Evolutionary conservation across 1,140 invertebrate species (phyloP).

Genomic region (Drosophila busckii): DNA sequence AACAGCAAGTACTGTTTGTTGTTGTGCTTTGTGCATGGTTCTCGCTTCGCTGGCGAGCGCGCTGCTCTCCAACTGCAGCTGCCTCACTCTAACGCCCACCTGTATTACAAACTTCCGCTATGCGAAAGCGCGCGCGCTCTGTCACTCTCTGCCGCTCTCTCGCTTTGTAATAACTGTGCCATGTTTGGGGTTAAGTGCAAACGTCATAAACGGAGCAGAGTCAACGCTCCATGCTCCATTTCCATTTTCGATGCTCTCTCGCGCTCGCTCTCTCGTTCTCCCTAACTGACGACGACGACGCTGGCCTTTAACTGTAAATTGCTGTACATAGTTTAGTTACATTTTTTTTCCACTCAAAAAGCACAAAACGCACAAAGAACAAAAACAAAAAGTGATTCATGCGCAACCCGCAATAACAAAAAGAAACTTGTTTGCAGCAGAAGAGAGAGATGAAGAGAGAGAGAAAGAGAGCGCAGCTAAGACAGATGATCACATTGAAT

Average conservation of each 20-base stretch:
- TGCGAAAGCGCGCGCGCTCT: conserved; percentile 37
- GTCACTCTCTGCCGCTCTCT: no score
- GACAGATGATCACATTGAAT: conserved; percentile 22
- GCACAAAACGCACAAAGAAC: conserved; percentile 32
- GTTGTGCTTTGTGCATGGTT: conserved; percentile 18
- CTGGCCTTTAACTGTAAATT: conserved; percentile 64
- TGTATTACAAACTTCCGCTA: conserved; percentile 37
- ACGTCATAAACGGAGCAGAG: conserved; percentile 53
- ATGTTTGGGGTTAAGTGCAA: conserved; percentile 65
- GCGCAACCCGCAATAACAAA: conserved; percentile 47
- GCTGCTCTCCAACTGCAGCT: background rate
- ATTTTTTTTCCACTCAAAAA: no score
- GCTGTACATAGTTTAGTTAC: conserved; percentile 65
- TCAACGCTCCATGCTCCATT: conserved; percentile 53
- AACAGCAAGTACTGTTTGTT: conserved; percentile 9
- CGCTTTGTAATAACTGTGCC: conserved; percentile 73
- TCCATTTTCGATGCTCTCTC: conserved; percentile 22
- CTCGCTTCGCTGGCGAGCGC: conserved; percentile 24
- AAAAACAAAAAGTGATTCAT: conserved; percentile 64
- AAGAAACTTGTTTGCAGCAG: conserved; percentile 41
- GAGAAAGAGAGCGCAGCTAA: conserved; percentile 15
- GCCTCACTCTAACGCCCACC: no score
- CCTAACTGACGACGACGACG: background rate
- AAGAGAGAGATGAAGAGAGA: background rate
- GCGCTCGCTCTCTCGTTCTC: background rate